Conservation (phyloP, 2,113 vertebrate species). For the Passerina amoena region DNA sequence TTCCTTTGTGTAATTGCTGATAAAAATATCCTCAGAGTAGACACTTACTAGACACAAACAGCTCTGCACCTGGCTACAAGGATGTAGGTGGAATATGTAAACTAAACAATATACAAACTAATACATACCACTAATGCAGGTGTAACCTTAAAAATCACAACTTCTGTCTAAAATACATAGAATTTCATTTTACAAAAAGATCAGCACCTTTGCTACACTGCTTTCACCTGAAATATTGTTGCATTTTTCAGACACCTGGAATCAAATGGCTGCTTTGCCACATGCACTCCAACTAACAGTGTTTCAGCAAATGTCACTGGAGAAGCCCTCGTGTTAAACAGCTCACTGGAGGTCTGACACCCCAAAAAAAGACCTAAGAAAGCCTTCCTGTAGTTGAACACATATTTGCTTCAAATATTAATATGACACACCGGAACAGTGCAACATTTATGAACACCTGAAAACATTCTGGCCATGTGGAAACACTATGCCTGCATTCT, state of each 20-base stretch:
- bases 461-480: not conserved
- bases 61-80: not conserved
- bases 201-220: not conserved
- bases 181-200: not conserved
- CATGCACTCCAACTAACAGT: not conserved
- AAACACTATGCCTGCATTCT: not conserved
- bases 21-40: not conserved
- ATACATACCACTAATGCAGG: not conserved
- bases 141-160: not conserved
- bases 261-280: not conserved
- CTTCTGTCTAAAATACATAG: not conserved
- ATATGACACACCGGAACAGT: not conserved
- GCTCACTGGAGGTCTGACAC: not conserved
- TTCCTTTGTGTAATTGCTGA: not conserved
- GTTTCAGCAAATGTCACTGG: not conserved
- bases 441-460: not conserved
- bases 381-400: not conserved
- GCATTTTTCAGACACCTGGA: not conserved
- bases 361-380: not conserved
- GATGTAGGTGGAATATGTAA: not conserved
- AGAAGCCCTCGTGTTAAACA: not conserved
- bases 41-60: not conserved
- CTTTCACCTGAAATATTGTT: not conserved
- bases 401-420: not conserved
- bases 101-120: not conserved